Evolutionary conservation across 2,797 vertebrate species (phyloP).

Genomic region (Bradypus variegatus): DNA sequence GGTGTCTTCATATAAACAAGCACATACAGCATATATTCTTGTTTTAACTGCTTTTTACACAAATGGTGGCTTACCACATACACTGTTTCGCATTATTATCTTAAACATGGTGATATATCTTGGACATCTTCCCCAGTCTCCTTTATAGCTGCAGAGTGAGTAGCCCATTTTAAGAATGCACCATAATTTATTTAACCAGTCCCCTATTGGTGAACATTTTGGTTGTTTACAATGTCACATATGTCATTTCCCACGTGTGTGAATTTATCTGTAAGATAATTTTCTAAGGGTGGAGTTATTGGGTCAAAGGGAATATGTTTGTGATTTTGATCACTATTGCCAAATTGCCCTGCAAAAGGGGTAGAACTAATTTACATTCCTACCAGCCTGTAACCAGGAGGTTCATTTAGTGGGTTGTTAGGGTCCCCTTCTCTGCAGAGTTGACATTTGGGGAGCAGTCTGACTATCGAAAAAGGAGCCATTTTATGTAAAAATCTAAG

Average conservation of each 20-base stretch:
- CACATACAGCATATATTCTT: background rate
- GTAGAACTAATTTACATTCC: background rate
- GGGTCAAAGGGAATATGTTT: background rate
- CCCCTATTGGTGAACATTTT: background rate
- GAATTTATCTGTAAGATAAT: background rate
- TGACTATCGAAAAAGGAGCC: background rate
- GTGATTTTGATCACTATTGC: background rate
- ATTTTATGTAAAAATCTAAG: background rate
- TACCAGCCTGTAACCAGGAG: background rate
- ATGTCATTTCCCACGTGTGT: background rate
- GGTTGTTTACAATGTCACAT: background rate
- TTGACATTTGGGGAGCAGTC: background rate
- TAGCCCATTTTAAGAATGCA: background rate
- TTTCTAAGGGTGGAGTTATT: background rate
- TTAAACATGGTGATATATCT: background rate
- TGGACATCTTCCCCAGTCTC: background rate
- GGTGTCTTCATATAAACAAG: background rate
- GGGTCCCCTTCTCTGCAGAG: background rate
- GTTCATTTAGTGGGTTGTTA: background rate
- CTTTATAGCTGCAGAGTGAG: background rate
- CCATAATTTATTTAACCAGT: background rate
- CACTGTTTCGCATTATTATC: background rate
- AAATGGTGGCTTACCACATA: background rate
- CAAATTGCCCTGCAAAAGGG: background rate
- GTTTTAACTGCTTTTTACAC: background rate